Conservation (phyloP, 2,888 invertebrate species). For the Meganola albula region DNA sequence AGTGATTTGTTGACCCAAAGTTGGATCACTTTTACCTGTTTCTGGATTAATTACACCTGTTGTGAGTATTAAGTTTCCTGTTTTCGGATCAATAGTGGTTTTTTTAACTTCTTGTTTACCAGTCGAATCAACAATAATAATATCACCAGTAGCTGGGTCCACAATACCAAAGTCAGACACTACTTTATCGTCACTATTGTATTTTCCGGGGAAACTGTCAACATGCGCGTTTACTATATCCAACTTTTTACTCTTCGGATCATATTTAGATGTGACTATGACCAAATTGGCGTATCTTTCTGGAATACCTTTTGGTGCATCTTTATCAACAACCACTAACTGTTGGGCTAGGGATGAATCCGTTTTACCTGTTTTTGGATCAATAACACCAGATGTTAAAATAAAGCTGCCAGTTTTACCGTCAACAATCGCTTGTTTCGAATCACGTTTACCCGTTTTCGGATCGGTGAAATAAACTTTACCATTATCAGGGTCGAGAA, state of each 20-base stretch:
- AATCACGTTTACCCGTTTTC: constrained; percentile 79
- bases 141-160: constrained; percentile 77
- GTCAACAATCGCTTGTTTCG: constrained; percentile 78
- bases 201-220: constrained; percentile 55
- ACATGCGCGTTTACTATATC: constrained; percentile 72
- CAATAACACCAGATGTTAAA: constrained; percentile 77
- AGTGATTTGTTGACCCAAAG: constrained; percentile 76
- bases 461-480: constrained; percentile 77
- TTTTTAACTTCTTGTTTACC: constrained; percentile 81
- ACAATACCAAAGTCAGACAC: constrained; percentile 78
- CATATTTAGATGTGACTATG: constrained; percentile 77
- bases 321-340: constrained; percentile 65
- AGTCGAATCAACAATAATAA: constrained; percentile 78
- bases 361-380: constrained; percentile 79
- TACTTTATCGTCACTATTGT: constrained; percentile 70
- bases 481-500: constrained; percentile 79
- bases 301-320: constrained; percentile 63
- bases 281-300: constrained; percentile 71
- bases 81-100: constrained; percentile 80
- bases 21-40: constrained; percentile 72
- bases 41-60: constrained; percentile 78
- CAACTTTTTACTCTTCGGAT: constrained; percentile 72
- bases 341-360: constrained; percentile 81
- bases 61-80: constrained; percentile 77
- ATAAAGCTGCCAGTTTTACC: constrained; percentile 76